phyloP scores from a whole-genome alignment of 2,113 vertebrate species.

The Podiceps cristatus region DNA sequence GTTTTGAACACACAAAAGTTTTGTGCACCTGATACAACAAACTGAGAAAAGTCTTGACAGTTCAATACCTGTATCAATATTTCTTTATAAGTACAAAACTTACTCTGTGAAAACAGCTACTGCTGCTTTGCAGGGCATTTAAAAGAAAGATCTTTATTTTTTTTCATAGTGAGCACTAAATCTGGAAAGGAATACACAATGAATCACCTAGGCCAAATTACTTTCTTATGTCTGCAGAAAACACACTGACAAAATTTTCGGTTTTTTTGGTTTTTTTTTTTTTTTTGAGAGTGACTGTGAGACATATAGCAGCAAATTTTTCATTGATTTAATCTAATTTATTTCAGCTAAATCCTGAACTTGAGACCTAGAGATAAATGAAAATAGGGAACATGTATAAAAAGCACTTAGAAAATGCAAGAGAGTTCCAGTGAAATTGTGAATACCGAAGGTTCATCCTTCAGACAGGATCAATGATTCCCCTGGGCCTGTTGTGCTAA shows the following conservation, averaged over 20 bases:
- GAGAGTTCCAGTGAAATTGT: neutral
- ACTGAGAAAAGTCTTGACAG: accelerated
- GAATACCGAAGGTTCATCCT: neutral
- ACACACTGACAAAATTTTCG: neutral
- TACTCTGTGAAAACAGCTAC: neutral
- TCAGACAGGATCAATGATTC: neutral
- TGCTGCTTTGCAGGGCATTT: neutral
- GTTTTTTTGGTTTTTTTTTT: neutral
- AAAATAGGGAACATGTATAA: neutral
- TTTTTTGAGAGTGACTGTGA: neutral
- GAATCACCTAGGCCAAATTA: slow-evolving; percentile 18
- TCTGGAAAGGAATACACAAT: slow-evolving; percentile 3
- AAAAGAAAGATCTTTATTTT: neutral
- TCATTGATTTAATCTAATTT: neutral
- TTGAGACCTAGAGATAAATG: neutral
- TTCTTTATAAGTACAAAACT: neutral
- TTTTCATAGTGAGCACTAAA: neutral
- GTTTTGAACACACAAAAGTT: neutral
- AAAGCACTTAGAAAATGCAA: neutral
- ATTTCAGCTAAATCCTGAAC: neutral
- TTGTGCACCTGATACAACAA: neutral
- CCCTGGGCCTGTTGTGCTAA: neutral
- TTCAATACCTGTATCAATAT: neutral
- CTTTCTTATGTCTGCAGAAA: slow-evolving; percentile 15
- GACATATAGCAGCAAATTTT: neutral